A percentile compares a stretch with the other conserved stretches of the same genome.
phyloP scores from a whole-genome alignment of 2,797 vertebrate genomes.

The Onychomys torridus region DNA sequence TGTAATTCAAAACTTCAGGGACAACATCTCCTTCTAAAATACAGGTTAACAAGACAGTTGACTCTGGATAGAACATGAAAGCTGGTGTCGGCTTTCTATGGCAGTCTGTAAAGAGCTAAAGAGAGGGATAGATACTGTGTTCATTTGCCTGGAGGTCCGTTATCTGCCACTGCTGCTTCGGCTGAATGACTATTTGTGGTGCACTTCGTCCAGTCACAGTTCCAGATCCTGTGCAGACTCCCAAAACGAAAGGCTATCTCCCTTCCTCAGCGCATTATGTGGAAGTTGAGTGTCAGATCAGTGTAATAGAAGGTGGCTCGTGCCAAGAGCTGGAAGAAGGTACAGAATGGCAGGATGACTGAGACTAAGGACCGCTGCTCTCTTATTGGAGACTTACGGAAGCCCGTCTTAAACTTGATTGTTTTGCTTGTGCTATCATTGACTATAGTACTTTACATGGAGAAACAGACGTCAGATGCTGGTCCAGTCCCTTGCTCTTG shows the following conservation, averaged over 20 bases:
- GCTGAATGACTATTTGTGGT: conserved; percentile 4
- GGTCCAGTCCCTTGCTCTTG: neutral
- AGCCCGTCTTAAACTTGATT: neutral
- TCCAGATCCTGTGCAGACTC: neutral
- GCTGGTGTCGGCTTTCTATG: neutral
- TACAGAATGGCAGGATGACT: neutral
- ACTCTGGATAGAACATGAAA: conserved; percentile 7
- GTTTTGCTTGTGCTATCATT: neutral
- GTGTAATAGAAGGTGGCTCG: neutral
- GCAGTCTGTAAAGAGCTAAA: neutral
- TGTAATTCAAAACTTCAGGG: conserved; percentile 17
- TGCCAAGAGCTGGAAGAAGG: neutral
- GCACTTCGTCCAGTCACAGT: neutral
- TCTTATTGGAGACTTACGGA: neutral
- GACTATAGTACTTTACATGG: neutral
- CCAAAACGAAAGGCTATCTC: conserved; percentile 3
- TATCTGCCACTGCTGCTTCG: neutral
- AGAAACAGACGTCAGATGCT: neutral
- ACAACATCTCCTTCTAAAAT: conserved; percentile 5
- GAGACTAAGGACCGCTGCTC: neutral
- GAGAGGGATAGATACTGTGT: neutral
- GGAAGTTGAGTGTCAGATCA: conserved; percentile 21
- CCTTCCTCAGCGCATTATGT: neutral
- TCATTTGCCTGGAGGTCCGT: neutral
- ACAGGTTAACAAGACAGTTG: conserved; percentile 9